Evolutionary conservation across 2,797 vertebrate genomes (phyloP).

Genomic region (Coranthus polyacanthus): DNA sequence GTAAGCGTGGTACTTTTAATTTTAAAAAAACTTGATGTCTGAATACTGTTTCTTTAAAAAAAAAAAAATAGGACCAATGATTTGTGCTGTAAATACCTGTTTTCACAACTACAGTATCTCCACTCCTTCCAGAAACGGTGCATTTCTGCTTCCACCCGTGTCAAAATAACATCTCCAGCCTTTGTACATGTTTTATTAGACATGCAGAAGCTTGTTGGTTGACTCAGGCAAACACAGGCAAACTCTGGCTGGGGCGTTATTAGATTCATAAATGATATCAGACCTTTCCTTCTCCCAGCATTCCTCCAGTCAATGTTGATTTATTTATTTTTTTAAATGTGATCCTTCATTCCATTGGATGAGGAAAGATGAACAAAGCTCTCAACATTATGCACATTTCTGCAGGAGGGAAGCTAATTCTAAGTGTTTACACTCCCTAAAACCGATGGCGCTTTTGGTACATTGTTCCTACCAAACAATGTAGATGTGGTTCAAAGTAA

Average conservation of each 20-base stretch:
- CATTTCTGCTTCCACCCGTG: conserved; percentile 54
- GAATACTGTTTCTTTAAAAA: conserved; percentile 61
- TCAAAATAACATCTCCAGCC: conserved; percentile 46
- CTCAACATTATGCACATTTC: conserved; percentile 29
- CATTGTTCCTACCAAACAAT: conserved; percentile 15
- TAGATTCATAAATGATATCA: conserved; percentile 56
- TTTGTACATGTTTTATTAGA: conserved; percentile 48
- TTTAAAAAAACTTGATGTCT: conserved; percentile 65
- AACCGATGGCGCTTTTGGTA: conserved; percentile 24
- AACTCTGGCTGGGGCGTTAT: conserved; percentile 35
- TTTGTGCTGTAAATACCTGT: conserved; percentile 70
- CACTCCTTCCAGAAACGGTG: conserved; percentile 29
- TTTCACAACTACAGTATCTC: conserved; percentile 37
- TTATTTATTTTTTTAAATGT: too few species aligned
- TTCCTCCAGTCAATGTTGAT: conserved; percentile 12
- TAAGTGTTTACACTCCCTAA: conserved; percentile 38
- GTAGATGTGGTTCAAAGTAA: conserved; percentile 18
- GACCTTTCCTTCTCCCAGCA: conserved; percentile 43
- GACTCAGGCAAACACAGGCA: conserved; percentile 21
- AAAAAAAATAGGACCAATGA: conserved; percentile 47
- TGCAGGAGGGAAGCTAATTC: conserved; percentile 43
- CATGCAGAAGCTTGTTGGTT: conserved; percentile 47
- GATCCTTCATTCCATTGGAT: conserved; percentile 10
- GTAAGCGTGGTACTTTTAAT: conserved; percentile 74
- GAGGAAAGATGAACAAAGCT: conserved; percentile 4